Base-by-base conservation (phyloP, 2,113 vertebrate genomes). In the Formicarius rufipectus region DNA sequence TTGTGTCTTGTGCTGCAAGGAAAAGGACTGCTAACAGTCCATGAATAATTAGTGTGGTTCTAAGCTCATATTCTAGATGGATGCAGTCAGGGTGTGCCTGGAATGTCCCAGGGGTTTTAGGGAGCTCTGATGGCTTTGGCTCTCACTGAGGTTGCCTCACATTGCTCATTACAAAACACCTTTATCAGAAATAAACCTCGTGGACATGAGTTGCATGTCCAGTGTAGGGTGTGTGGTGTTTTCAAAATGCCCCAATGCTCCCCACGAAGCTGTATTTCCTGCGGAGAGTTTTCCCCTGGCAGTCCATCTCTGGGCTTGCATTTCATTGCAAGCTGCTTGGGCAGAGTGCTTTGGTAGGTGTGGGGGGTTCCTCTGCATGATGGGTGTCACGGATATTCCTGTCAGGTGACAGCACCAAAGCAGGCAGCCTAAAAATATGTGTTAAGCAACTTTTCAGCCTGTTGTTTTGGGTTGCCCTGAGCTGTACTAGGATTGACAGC, bases 191-290 rank as follows among this genome's bases (percentile, higher is more conserved):
- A 6, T 3, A 5, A 9, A 12, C 3, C 60, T 3, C 10, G 4
- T 35, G 12, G 59, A 24, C 40, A 2, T 0, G 24, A 18, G 30
- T 6, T 73, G n/a, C 50, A 3, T 39, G 74, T 39, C 66, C 39
- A 18, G 12, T 2, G 12, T 2, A 40, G 21, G 16, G 10, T 1
- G 2, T 5, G 21, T 1, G 53, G 4, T 10, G 4, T 25, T 14
- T 42, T 35, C 62, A 17, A 19, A 73, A 25, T 13, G 33, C 60
- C 62, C 3, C 63, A 3, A 2, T 24, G 39, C 49, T 86, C 27
- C 83, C 33, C 6, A 0, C 22, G 3, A 8, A 49, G 4, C 5
- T 3, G 33, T 5, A 7, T 11, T 33, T 47, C 24, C 75, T 19
- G 15, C 0, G 2, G 24, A 17, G 39, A 14, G 6, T 4, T 30